Base-by-base conservation (phyloP, 2,888 invertebrate species). In the Drosophila dives region DNA sequence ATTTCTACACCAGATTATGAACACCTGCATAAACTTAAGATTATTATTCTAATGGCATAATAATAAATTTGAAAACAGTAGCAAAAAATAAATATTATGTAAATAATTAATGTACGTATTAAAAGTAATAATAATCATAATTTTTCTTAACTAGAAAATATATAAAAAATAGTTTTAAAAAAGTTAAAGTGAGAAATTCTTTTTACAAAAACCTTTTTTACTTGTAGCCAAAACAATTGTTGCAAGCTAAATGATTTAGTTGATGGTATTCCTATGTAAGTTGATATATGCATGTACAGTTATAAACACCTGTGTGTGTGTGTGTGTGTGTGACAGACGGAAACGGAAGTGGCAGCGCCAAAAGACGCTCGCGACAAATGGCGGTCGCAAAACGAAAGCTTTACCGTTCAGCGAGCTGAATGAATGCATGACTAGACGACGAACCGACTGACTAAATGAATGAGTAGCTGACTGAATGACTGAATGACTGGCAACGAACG, bases 321-420 rank as follows among this genome's bases (percentile, higher is more conserved):
- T 17, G 36, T 20, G 34, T 75, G 50, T 48, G 32, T 26, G 42
- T 49, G 49, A 32, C 62, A 56, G 49, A 58, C 77, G 87, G 84
- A 81, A 85, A 75, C 81, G 87, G 81, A 81, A 77, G 79, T 75
- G 79, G 49, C 67, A 64, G 71, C 64, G 75, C 50, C 66, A 67
- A 73, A 68, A 70, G 74, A 67, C 67, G 65, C 36, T 68, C 56
- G 81, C 60, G 68, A 77, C 80, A 73, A 81, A 81, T 80, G 77
- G 80, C 77, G 79, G 73, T 64, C 50, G 73, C 40, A 33, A n/a
- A 53, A 54, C 59, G 40, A 20, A 59, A 72, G 50, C 73, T 63
- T 59, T 33, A 2, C 59, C 72, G 73, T 66, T 26, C 58, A 64
- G 26, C 56, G 51, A 51, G 50, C 34, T 55, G 49, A 64, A 56